Evolutionary conservation across 2,113 vertebrate genomes (phyloP), one percentile per base, ranked within the genome.

Genomic region (Peucedramus taeniatus): DNA sequence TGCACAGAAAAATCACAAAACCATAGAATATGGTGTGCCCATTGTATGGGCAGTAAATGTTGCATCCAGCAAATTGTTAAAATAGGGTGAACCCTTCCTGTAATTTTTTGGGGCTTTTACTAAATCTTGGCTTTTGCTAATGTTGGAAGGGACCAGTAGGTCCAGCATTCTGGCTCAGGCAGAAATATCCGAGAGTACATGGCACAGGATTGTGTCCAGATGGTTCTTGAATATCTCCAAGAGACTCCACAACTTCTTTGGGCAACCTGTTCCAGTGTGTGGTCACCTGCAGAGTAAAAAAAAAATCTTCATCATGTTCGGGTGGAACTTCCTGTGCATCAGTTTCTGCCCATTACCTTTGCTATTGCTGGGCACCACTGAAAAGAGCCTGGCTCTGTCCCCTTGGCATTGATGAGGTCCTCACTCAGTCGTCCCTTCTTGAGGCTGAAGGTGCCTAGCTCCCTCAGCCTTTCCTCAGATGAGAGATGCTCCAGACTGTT

Each of bases 351-450:
- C 6, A 5, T 44, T 65, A 23, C 12, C 13, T 65, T 51, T 57
- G 7, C 10, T 44, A 0, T 33, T 74, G 44, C 35, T 27, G 21
- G 3, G 15, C 19, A 24, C 7, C 31, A 15, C 19, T n/a, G 19
- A 20, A 13, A n/a, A 69, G 19, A 39, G 10, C 47, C 39, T 70
- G 28, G 13, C 28, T 87, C 24, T 6, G 5, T 45, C 13, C 10
- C 8, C n/a, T 39, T 87, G n/a, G 35, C 40, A 11, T 16, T 39
- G 23, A 47, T 54, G 40, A 70, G 5, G 5, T 45, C 39, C 30
- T n/a, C 1, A 1, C 15, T 45, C 15, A 61, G 23, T n/a, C 0
- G 0, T 47, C 20, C 6, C 3, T 47, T 87, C 39, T n/a, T 30
- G 39, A 40, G 9, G 8, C 47, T 79, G 72, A 40, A 47, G 1